Base-by-base conservation (phyloP, 2,888 invertebrate species). In the Leptopilina myrica region DNA sequence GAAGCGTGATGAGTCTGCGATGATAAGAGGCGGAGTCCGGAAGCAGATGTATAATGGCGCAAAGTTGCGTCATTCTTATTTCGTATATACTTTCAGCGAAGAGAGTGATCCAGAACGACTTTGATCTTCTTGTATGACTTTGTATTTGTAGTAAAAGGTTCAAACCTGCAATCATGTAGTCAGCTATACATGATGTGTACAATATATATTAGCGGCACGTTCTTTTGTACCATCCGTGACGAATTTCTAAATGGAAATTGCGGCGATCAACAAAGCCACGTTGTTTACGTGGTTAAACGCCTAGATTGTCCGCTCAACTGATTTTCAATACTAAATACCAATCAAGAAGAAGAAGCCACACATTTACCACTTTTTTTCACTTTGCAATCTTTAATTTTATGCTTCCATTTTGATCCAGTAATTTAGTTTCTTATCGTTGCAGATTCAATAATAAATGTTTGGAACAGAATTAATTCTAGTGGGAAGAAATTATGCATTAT, bases 201-300 rank as follows among this genome's bases (percentile, higher is more conserved):
- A 12, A 76, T 43, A 43, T 8, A 43, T 43, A 43, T 43, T 43
- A 43, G 85, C 85, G 85, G 83, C 80, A 76, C 76, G 80, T 81
- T 86, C 84, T 85, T 87, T 84, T 84, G 85, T 87, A 84, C 81
- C 82, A 83, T 53, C 85, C 90, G 88, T 89, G 83, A 86, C 90
- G 88, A 90, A 91, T 90, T 78, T 83, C 87, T 89, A 90, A 90
- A 91, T 90, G 88, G 89, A 90, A 90, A 91, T 90, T 87, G 88
- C 87, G 88, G 88, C 88, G 83, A 84, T 81, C 85, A 86, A 89
- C 88, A 89, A 90, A 90, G 89, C 83, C 85, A 33, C 2, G 87
- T 88, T 88, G 90, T 91, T 91, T 90, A 89, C 87, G 87, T 87
- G 90, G 88, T 88, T 90, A 90, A 90, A 90, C 88, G 89, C 82